These are phyloP conservation scores for Callosobruchus maculatus DNA, from an alignment of 2,888 invertebrate species.

Conservation along the genomic window DNA sequence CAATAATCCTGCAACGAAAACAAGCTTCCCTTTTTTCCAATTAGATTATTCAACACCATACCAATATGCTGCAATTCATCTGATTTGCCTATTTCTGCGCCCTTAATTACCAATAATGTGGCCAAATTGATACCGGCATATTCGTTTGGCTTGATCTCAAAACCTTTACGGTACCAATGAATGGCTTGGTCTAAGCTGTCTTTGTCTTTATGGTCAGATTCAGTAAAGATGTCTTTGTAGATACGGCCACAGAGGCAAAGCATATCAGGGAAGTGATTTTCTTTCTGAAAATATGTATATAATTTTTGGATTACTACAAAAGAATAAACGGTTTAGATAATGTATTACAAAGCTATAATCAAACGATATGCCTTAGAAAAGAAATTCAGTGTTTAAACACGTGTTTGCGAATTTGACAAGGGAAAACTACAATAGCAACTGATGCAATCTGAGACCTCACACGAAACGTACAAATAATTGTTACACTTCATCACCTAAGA, in stretches of 20 bases:
- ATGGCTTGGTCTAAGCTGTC: constrained; percentile 90
- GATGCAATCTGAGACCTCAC: no score
- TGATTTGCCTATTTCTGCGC: constrained; percentile 90
- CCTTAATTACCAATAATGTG: constrained; percentile 92
- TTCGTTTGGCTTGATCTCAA: constrained; percentile 97
- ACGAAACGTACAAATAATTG: no score
- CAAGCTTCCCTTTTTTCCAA: constrained; percentile 95
- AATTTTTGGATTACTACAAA: no score
- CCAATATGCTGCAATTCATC: constrained; percentile 89
- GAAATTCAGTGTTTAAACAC: no score
- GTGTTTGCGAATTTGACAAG: no score
- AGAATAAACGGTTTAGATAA: no score
- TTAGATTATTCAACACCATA: constrained; percentile 92
- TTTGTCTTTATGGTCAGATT: constrained; percentile 86
- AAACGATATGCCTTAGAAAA: no score
- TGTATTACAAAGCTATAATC: no score
- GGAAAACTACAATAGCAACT: no score
- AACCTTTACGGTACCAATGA: constrained; percentile 95
- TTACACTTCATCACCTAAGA: no score
- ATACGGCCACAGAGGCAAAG: constrained; percentile 96
- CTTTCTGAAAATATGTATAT: constrained; percentile 65
- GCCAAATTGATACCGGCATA: constrained; percentile 98
- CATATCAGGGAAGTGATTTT: constrained; percentile 96
- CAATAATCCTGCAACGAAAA: constrained; percentile 93
- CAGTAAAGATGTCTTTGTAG: constrained; percentile 95